Percentiles rank a stretch among this genome's conserved stretches.
phyloP scores from a whole-genome alignment of 2,888 invertebrate species.

The Drosophila helvetica region DNA sequence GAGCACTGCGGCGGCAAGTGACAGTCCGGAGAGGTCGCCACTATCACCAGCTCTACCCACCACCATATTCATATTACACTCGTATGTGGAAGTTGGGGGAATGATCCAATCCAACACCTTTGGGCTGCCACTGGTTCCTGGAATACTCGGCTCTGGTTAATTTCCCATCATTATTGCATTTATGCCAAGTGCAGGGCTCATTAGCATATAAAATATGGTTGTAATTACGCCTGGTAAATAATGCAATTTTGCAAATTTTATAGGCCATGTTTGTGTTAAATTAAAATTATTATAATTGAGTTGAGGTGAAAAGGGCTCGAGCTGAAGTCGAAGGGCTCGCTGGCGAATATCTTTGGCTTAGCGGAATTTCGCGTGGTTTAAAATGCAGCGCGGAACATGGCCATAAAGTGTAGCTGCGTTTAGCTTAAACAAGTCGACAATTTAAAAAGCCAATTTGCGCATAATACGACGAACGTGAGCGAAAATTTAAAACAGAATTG shows the following conservation, averaged over 20 bases:
- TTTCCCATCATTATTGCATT: constrained; percentile 28
- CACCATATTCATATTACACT: neutral
- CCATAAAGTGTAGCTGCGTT: constrained; percentile 81
- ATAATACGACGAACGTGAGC: constrained; percentile 81
- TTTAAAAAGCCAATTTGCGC: constrained; percentile 82
- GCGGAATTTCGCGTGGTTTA: constrained; percentile 75
- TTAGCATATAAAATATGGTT: constrained; percentile 60
- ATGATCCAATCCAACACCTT: neutral
- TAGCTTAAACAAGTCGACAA: constrained; percentile 77
- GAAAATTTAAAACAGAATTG: constrained; percentile 70
- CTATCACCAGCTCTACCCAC: neutral
- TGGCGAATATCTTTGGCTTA: constrained; percentile 27
- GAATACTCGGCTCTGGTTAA: constrained; percentile 15
- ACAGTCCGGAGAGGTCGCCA: constrained; percentile 45
- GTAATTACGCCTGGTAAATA: constrained; percentile 70
- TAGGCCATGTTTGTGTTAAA: constrained; percentile 34
- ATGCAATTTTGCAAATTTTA: constrained; percentile 62
- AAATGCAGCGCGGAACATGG: constrained; percentile 80
- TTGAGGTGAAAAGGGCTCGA: constrained; percentile 26
- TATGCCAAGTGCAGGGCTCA: constrained; percentile 36
- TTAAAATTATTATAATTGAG: constrained; percentile 71
- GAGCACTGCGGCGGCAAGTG: constrained; percentile 65
- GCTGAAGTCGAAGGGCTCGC: constrained; percentile 14
- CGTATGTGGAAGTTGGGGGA: too few relatives aligned
- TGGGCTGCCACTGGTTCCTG: constrained; percentile 11